Evolutionary conservation across 2,797 vertebrate species (phyloP), one percentile per base, ranked within the genome.

Genomic region (Poeciliopsis turneri): DNA sequence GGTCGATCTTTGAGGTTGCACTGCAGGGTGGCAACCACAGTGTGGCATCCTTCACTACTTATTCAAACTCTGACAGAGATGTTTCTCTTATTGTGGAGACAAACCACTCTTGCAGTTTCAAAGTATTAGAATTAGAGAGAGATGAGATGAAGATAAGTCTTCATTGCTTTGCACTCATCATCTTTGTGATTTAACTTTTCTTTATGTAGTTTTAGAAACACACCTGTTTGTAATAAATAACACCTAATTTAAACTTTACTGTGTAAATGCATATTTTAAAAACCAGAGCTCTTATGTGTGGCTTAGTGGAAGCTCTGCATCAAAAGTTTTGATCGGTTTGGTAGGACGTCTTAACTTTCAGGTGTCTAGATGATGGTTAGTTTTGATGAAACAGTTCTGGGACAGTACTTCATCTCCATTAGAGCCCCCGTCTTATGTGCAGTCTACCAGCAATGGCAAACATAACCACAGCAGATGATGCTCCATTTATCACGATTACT

Each of bases 11-110:
- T 28, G 72, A 53, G 74, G 41, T 74, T 80, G 73, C 61, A 49
- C 28, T 25, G 45, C 74, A 30, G 23, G 20, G 36, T 28, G 8
- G 10, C 64, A 49, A 9, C 71, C 84, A 78, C 73, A 75, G 64
- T 55, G 61, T 82, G 78, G 46, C 73, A 49, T 55, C 47, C 16
- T 75, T 45, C 30, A n/a, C 70, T 61, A 78, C 15, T 4, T n/a
- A 70, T 11, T 12, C 36, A 6, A 13, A 64, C 15, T 30, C 30
- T 69, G 75, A 30, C 33, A 25, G 45, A n/a, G 39, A 41, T 0
- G 13, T 28, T 23, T 82, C 39, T 46, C 5, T 5, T 8, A n/a
- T 10, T 18, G 12, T 2, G 18, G 30, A 33, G 2, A 64, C 39
- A 66, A 43, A 61, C 59, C 3, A 12, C 78, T 12, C 13, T 2